Evolutionary conservation across 2,888 invertebrate genomes (phyloP).

Genomic region (Pristionchus fissidentatus): DNA sequence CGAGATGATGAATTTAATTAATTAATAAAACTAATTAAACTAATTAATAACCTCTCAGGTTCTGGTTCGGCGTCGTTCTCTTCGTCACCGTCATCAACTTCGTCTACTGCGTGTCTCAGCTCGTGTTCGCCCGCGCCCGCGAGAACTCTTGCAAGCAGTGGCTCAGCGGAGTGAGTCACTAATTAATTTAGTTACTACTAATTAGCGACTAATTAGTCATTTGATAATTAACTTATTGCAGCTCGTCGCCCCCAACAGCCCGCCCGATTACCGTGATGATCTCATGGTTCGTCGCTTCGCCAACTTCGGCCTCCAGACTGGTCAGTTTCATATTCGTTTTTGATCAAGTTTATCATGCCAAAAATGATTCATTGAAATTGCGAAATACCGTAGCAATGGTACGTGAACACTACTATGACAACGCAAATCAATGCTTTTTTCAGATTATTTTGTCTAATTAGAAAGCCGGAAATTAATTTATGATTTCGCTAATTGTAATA

Average conservation of each 20-base stretch:
- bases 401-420: too few relatives aligned
- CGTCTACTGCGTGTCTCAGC: constrained; percentile 76
- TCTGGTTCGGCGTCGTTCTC: constrained; percentile 78
- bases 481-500: not conserved
- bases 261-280: constrained; percentile 40
- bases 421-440: too few relatives aligned
- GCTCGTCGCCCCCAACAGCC: not conserved
- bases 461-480: too few relatives aligned
- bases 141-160: constrained; percentile 47
- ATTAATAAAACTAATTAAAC: not conserved
- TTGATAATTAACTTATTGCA: not conserved
- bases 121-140: constrained; percentile 59
- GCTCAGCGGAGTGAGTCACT: not conserved
- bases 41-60: constrained; percentile 50
- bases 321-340: constrained; percentile 50
- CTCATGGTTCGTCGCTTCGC: constrained; percentile 60
- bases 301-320: constrained; percentile 66
- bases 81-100: constrained; percentile 77
- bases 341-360: not conserved
- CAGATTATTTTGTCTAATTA: not conserved
- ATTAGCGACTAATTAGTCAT: not conserved
- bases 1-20: not conserved
- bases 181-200: not conserved
- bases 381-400: too few relatives aligned
- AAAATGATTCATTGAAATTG: too few relatives aligned